Evolutionary conservation across 2,797 vertebrate species (phyloP).

Genomic region (Schizopygopsis pylzovi): DNA sequence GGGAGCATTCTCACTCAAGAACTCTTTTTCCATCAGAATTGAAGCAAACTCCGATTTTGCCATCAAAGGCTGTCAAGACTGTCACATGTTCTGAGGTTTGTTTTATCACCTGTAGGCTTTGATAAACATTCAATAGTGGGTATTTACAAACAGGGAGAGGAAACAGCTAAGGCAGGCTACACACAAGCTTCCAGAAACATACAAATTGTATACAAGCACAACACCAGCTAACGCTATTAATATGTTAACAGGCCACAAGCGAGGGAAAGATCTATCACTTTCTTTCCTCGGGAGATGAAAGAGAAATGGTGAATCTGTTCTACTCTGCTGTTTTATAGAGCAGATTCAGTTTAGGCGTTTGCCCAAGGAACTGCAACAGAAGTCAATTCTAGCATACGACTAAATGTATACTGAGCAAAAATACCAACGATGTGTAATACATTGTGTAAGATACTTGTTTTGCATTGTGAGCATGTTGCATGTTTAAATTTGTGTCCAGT

Average conservation of each 20-base stretch:
- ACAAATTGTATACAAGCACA: conserved; percentile 4
- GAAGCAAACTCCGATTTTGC: not conserved
- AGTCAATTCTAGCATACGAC: not conserved
- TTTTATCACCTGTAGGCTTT: conserved; percentile 32
- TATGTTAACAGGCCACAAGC: conserved; percentile 44
- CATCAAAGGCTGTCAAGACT: conserved; percentile 29
- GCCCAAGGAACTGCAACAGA: not conserved
- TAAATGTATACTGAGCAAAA: not conserved
- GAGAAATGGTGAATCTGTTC: conserved; percentile 20
- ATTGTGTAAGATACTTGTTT: not conserved
- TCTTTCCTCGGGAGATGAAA: conserved; percentile 37
- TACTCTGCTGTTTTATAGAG: not conserved
- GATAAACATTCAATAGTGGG: conserved; percentile 16
- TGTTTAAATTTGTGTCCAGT: not conserved
- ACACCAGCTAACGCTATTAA: conserved; percentile 41
- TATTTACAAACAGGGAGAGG: not conserved
- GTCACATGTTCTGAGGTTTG: conserved; percentile 18
- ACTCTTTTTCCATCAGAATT: not conserved
- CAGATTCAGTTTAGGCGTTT: conserved; percentile 7
- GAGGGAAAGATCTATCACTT: conserved; percentile 35
- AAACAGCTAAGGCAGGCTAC: not conserved
- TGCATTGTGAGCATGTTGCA: not conserved
- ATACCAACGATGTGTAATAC: not conserved
- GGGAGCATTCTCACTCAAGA: conserved; percentile 5
- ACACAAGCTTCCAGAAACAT: conserved; percentile 4